Base-by-base conservation (phyloP, 2,888 invertebrate genomes). In the Pyralis farinalis region DNA sequence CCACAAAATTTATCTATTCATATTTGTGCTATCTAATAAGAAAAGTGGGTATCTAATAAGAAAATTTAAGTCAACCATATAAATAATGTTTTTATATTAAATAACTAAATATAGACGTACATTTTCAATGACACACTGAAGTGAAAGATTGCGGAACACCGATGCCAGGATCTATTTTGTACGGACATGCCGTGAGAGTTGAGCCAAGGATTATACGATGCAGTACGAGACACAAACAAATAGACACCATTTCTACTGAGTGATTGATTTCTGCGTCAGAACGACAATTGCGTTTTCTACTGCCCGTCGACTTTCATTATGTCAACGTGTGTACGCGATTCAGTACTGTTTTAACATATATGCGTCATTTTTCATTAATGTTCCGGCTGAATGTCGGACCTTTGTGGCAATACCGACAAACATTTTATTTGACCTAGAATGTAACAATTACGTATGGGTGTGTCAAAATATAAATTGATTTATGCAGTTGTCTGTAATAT, bases 171-270 rank as follows among this genome's bases (percentile, higher is more conserved):
- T 47, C 36, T 46, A 48, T 51, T 76, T 78, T 65, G 65, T 63
- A 57, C 71, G 74, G 62, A 67, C 85, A 85, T 86, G 86, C 74
- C 75, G 65, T 64, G 65, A 65, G 70, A 68, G 63, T 69, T 63
- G 74, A 81, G 84, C 84, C 85, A 85, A 82, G 85, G 86, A 83
- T 86, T 86, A 86, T 66, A 64, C 59, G 71, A 62, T 84, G 81
- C 81, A 84, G 70, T 71, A 68, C 70, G 57, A 61, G 84, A 82
- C 81, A 70, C 51, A 58, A 72, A 87, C 77, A 80, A 82, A 87
- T 85, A 75, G 76, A 63, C 58, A 65, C 73, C 66, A 83, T 82
- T 83, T 80, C 72, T 67, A 66, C 60, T 54, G 51, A 53, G 60
- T 78, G 82, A 86, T 82, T 71, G 79, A 87, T 84, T 74, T 57